Percentiles rank a stretch among this genome's conserved stretches.
Evolutionary conservation across 2,888 invertebrate genomes (phyloP).

Genomic region (Eupithecia abbreviata): DNA sequence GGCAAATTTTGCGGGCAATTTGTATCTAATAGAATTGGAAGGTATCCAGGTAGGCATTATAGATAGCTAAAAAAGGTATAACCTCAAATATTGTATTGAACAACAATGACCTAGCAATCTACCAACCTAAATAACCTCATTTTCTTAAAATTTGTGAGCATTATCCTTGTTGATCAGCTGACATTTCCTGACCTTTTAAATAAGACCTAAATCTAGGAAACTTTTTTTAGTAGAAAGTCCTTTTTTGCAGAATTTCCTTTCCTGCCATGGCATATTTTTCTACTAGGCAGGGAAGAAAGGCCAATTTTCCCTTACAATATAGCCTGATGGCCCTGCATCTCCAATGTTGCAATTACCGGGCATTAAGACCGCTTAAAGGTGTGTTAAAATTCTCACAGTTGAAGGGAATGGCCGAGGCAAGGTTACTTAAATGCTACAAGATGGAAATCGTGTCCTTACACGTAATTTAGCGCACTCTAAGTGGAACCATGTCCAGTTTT

Average conservation of each 20-base stretch:
- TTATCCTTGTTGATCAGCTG: not conserved
- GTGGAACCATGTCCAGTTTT: slow-evolving; percentile 28
- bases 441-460: slow-evolving; percentile 68
- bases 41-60: not conserved
- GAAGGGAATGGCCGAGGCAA: slow-evolving; percentile 67
- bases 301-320: slow-evolving; percentile 29
- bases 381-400: slow-evolving; percentile 74
- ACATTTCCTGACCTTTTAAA: not conserved
- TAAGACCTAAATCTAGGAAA: not conserved
- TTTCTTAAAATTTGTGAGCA: not conserved
- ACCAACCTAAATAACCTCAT: not conserved
- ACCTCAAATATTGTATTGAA: not conserved
- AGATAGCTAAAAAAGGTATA: not conserved
- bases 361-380: slow-evolving; percentile 69
- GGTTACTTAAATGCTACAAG: slow-evolving; percentile 71
- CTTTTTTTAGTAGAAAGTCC: not conserved
- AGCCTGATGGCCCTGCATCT: slow-evolving; percentile 41
- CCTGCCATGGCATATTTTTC: not conserved
- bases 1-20: slow-evolving; percentile 28
- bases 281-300: not conserved
- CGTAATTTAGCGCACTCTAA: slow-evolving; percentile 44
- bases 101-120: not conserved
- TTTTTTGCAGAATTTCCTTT: not conserved
- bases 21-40: slow-evolving; percentile 27
- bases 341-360: slow-evolving; percentile 60